Percentiles rank a stretch among this genome's conserved stretches.
phyloP scores from a whole-genome alignment of 2,888 invertebrate species.

The Ernsta delagoae region DNA sequence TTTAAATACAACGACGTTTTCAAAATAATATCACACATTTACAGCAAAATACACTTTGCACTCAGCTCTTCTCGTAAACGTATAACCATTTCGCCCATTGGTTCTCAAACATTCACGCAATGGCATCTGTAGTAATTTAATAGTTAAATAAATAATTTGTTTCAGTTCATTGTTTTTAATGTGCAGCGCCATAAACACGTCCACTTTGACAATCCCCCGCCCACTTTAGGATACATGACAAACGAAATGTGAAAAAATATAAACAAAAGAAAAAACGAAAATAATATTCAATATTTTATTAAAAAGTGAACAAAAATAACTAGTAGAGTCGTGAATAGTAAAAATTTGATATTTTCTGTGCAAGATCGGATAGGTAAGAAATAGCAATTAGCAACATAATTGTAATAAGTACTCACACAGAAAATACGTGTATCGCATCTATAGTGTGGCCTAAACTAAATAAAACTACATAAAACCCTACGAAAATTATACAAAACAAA shows the following conservation, averaged over 20 bases:
- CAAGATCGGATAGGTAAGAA: constrained; percentile 39
- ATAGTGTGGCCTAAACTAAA: constrained; percentile 45
- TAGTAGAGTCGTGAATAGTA: constrained; percentile 49
- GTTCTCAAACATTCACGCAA: constrained; percentile 62
- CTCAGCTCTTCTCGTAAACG: constrained; percentile 64
- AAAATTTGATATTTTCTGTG: constrained; percentile 54
- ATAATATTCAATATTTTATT: constrained; percentile 67
- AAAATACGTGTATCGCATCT: constrained; percentile 49
- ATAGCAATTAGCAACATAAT: constrained; percentile 29
- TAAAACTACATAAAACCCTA: constrained; percentile 49
- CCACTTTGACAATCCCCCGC: constrained; percentile 80
- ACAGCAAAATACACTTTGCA: constrained; percentile 78
- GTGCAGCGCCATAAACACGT: constrained; percentile 82
- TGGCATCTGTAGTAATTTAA: constrained; percentile 59
- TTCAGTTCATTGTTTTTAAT: constrained; percentile 66
- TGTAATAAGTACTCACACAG: constrained; percentile 48
- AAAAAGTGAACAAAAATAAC: constrained; percentile 54
- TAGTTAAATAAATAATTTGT: constrained; percentile 55
- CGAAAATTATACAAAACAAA: constrained; percentile 50
- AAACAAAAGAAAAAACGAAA: constrained; percentile 56
- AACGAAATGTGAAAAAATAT: constrained; percentile 46
- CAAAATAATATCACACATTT: constrained; percentile 83
- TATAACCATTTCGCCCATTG: constrained; percentile 53
- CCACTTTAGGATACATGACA: constrained; percentile 55
- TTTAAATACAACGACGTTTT: constrained; percentile 71